Evolutionary conservation across 2,888 invertebrate genomes (phyloP).

Genomic region (Spialia ferax): DNA sequence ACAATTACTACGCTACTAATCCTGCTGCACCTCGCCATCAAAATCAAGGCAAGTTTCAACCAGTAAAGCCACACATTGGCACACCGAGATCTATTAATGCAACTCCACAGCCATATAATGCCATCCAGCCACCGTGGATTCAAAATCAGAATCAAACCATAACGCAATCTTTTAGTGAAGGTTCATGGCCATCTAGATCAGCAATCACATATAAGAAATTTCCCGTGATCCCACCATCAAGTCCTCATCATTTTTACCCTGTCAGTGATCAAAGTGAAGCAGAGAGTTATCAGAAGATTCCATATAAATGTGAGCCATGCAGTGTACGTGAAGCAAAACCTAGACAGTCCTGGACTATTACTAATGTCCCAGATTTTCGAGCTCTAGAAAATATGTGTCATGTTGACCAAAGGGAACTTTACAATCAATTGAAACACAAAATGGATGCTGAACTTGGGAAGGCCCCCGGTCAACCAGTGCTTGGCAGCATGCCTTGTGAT

Average conservation of each 20-base stretch:
- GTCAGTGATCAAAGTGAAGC: constrained; percentile 73
- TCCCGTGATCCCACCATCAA: constrained; percentile 72
- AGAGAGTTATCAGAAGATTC: constrained; percentile 70
- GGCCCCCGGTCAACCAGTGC: constrained; percentile 71
- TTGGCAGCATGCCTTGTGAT: constrained; percentile 71
- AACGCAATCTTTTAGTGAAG: constrained; percentile 70
- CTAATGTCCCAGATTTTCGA: constrained; percentile 77
- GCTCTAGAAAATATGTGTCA: constrained; percentile 76
- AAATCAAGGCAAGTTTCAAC: constrained; percentile 76
- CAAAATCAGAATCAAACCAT: constrained; percentile 69
- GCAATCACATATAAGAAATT: constrained; percentile 74
- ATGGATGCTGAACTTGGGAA: constrained; percentile 81
- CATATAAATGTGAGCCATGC: constrained; percentile 77
- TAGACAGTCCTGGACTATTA: constrained; percentile 83
- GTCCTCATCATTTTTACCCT: constrained; percentile 73
- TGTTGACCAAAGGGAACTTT: constrained; percentile 76
- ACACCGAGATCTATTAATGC: constrained; percentile 72
- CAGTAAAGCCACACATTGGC: constrained; percentile 67
- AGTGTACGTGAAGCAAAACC: constrained; percentile 75
- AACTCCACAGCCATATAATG: constrained; percentile 75
- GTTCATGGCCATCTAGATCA: constrained; percentile 76
- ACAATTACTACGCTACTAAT: constrained; percentile 80
- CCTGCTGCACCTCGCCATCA: constrained; percentile 77
- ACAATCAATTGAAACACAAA: constrained; percentile 78
- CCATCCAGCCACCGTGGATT: constrained; percentile 77